Conservation (phyloP, 2,888 invertebrate genomes). For the Brachylomia viminalis region DNA sequence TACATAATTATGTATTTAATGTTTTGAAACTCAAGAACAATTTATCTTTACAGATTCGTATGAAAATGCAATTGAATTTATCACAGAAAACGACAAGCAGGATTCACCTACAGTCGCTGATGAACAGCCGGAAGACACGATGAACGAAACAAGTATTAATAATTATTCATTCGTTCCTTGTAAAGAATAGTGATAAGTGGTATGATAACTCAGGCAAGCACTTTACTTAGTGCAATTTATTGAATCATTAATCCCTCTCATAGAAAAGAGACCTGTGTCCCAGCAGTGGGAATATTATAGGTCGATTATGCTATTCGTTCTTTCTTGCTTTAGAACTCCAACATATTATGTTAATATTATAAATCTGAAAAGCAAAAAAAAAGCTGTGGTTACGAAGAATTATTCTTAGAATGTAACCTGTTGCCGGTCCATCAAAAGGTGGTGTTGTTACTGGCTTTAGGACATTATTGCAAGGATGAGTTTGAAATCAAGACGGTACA, state of each 20-base stretch:
- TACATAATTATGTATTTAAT: neutral
- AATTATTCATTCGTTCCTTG: neutral
- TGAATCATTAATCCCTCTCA: neutral
- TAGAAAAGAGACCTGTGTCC: neutral
- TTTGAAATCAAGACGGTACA: no score
- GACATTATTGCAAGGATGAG: no score
- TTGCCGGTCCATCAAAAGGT: no score
- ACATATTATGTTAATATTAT: neutral
- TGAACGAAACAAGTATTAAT: slow-evolving; percentile 23
- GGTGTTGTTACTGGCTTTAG: no score
- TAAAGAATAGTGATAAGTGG: neutral
- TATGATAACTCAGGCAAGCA: neutral
- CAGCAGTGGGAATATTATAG: neutral
- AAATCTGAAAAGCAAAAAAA: no score
- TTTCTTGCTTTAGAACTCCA: neutral
- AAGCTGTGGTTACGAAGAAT: no score
- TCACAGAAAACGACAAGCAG: neutral
- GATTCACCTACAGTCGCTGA: neutral
- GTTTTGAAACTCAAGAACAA: neutral
- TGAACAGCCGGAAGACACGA: neutral
- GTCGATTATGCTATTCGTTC: neutral
- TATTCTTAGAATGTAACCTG: no score
- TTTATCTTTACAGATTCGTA: slow-evolving; percentile 25
- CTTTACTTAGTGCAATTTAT: slow-evolving; percentile 1
- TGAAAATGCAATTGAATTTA: slow-evolving; percentile 12